Conservation (phyloP, 2,888 invertebrate genomes). For the Parthenolecanium corni region DNA sequence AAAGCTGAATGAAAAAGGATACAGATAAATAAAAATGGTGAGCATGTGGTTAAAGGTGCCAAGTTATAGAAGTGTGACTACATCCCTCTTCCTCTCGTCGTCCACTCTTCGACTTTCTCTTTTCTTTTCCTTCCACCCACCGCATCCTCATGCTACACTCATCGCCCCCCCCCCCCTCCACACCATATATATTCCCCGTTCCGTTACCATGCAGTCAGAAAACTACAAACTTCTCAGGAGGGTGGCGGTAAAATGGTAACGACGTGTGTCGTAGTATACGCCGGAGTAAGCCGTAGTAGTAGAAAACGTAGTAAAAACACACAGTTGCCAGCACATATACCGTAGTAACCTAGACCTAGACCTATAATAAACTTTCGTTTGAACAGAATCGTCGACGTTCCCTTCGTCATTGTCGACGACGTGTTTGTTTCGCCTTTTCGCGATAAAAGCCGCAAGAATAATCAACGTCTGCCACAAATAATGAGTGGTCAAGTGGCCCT, state of each 20-base stretch:
- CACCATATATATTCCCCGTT: too few species aligned
- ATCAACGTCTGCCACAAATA: slow-evolving; percentile 12
- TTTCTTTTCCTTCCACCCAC: too few species aligned
- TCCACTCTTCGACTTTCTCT: neutral
- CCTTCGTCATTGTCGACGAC: neutral
- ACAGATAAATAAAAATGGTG: too few species aligned
- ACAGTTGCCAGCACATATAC: neutral
- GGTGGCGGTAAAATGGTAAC: slow-evolving; percentile 22
- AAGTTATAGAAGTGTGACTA: too few species aligned
- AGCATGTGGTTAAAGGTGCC: too few species aligned
- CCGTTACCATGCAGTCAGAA: neutral
- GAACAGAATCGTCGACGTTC: neutral
- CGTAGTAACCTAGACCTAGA: slow-evolving; percentile 27
- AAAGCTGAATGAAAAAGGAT: too few species aligned
- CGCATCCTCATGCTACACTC: too few species aligned
- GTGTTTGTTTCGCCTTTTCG: slow-evolving; percentile 6
- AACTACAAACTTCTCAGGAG: slow-evolving; percentile 8
- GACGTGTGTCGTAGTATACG: neutral
- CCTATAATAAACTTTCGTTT: slow-evolving; percentile 12
- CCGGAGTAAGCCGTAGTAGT: slow-evolving; percentile 4
- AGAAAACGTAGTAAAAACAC: neutral
- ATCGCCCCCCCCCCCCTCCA: too few species aligned
- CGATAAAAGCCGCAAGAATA: slow-evolving; percentile 17
- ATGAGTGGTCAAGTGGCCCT: neutral
- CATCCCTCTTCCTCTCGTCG: neutral